Conservation (phyloP, 92 coral and sea anemone species). For the Bergia puertoricense region DNA sequence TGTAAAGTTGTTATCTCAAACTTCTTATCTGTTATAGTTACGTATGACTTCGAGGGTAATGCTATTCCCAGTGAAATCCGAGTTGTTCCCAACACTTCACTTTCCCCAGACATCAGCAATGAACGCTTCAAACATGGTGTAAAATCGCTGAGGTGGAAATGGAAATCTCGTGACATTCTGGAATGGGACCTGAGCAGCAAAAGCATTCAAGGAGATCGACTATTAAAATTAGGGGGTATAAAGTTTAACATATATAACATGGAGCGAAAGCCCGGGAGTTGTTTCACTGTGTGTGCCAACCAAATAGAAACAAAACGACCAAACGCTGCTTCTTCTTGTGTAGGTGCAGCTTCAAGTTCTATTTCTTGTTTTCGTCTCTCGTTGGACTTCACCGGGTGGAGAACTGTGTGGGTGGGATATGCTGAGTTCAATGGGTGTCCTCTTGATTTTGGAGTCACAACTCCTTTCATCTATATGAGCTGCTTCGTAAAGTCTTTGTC, state of each 20-base stretch:
- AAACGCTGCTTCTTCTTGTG: conserved; percentile 18
- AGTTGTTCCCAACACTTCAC: not conserved
- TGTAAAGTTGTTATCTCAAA: too few relatives aligned
- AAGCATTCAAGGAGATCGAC: conserved; percentile 6
- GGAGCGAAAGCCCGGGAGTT: conserved; percentile 21
- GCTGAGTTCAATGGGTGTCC: conserved; percentile 43
- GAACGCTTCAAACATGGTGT: conserved; percentile 18
- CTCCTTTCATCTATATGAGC: conserved; percentile 27
- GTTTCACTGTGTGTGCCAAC: conserved; percentile 14
- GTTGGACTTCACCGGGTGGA: conserved; percentile 50
- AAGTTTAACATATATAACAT: conserved; percentile 22
- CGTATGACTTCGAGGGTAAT: conserved; percentile 19
- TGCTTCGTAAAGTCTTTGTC: conserved; percentile 25
- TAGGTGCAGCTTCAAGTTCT: not conserved
- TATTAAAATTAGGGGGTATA: conserved; percentile 19
- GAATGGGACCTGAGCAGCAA: not conserved
- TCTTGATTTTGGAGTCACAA: not conserved
- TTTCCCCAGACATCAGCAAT: not conserved
- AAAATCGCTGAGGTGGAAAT: conserved; percentile 6
- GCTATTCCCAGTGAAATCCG: conserved; percentile 4
- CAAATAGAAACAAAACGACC: conserved; percentile 15
- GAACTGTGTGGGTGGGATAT: conserved; percentile 45
- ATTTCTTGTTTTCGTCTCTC: conserved; percentile 49
- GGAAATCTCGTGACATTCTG: conserved; percentile 19
- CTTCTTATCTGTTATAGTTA: not conserved